Evolutionary conservation across 30 jellyfish, hydroid and myxozoan species (phyloP).

Genomic region (Rhopilema esculentum): DNA sequence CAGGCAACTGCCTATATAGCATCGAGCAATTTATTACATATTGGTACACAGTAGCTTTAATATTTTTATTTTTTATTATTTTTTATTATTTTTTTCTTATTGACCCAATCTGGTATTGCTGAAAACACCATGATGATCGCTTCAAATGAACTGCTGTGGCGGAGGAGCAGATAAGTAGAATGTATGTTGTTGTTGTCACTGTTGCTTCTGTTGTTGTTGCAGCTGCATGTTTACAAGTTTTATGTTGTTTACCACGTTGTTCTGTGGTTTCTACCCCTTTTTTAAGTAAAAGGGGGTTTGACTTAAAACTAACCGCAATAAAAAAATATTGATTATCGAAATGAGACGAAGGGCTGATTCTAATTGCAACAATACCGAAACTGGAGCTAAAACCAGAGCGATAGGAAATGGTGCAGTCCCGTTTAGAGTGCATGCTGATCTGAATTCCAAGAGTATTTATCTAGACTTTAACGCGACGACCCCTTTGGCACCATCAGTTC

Average conservation of each 20-base stretch:
- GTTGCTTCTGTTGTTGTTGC: not conserved
- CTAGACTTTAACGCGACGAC: conserved; percentile 96
- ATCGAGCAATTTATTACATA: too few relatives aligned
- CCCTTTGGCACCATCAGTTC: conserved; percentile 90
- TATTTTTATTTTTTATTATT: too few relatives aligned
- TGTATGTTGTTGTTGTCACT: not conserved
- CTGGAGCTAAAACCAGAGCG: not conserved
- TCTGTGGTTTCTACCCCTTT: too few relatives aligned
- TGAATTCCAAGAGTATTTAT: conserved; percentile 31
- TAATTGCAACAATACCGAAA: not conserved
- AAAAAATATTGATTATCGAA: too few relatives aligned
- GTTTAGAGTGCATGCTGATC: not conserved
- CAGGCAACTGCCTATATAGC: too few relatives aligned
- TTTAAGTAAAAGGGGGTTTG: not conserved
- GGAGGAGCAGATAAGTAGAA: not conserved
- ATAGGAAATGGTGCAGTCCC: conserved; percentile 1
- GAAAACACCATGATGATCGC: too few relatives aligned
- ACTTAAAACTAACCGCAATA: not conserved
- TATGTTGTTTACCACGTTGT: too few relatives aligned
- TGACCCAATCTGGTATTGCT: too few relatives aligned
- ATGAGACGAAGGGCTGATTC: not conserved
- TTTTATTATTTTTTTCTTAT: too few relatives aligned
- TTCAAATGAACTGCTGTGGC: not conserved
- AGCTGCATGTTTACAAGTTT: too few relatives aligned
- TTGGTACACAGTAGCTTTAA: too few relatives aligned